These are phyloP conservation scores for Myrmophylax atrothorax DNA, from an alignment of 2,113 vertebrate genomes.

Conservation along the genomic window DNA sequence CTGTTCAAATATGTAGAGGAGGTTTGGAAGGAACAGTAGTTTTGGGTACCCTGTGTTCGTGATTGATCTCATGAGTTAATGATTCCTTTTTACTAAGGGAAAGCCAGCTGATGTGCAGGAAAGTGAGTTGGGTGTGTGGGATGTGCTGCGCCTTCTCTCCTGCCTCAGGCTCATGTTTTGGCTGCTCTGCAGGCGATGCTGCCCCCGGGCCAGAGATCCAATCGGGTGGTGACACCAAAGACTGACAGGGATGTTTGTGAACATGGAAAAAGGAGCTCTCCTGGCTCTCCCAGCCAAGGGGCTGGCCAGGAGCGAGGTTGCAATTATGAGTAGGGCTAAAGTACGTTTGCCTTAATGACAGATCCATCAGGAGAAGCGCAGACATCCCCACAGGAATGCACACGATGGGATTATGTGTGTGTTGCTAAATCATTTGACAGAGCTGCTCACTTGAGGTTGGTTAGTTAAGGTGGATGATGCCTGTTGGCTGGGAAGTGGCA, in stretches of 20 bases:
- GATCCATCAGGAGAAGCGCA: not conserved
- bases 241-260: conserved; percentile 10
- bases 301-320: conserved; percentile 8
- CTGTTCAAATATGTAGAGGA: not conserved
- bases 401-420: not conserved
- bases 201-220: conserved; percentile 37
- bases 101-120: not conserved
- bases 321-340: not conserved
- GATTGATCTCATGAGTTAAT: not conserved
- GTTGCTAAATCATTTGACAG: not conserved
- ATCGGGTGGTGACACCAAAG: conserved; percentile 53
- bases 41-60: not conserved
- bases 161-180: not conserved
- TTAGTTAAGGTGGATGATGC: not conserved
- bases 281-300: not conserved
- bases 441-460: not conserved
- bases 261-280: conserved; percentile 33
- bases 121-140: not conserved
- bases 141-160: not conserved
- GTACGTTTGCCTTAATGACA: not conserved
- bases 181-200: not conserved
- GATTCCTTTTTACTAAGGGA: not conserved
- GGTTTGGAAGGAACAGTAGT: not conserved
- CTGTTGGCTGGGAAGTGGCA: not conserved
- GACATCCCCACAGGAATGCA: not conserved